Evolutionary conservation across 2,797 vertebrate species (phyloP).

Genomic region (Acrossocheilus wenchowensis): DNA sequence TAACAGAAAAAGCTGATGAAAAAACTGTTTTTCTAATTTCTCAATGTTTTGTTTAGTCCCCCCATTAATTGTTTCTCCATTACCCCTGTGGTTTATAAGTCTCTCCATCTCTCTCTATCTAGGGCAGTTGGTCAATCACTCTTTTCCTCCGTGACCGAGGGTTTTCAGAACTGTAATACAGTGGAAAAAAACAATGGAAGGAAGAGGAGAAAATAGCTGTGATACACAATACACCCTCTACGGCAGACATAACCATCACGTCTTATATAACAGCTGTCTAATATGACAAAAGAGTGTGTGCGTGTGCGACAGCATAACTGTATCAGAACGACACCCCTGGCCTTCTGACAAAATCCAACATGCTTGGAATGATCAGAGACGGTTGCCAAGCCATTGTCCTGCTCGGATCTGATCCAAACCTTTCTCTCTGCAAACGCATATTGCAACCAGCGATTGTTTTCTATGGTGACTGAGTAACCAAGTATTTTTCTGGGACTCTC

Average conservation of each 20-base stretch:
- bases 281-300: constrained; percentile 18
- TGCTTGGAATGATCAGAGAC: constrained; percentile 8
- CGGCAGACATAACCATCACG: not conserved
- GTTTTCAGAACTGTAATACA: not conserved
- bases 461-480: not conserved
- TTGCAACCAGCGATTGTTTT: constrained; percentile 7
- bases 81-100: not conserved
- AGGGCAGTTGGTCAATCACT: constrained; percentile 37
- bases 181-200: constrained; percentile 25
- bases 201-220: constrained; percentile 39
- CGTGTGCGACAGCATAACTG: constrained; percentile 7
- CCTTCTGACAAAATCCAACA: constrained; percentile 22
- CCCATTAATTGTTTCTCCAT: not conserved
- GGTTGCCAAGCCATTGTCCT: constrained; percentile 30
- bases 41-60: not conserved
- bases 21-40: not conserved
- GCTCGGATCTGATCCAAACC: constrained; percentile 21
- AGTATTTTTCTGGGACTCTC: not conserved
- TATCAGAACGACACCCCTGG: not conserved
- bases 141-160: constrained; percentile 37
- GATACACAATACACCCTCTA: constrained; percentile 20
- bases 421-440: not conserved
- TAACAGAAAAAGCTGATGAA: not conserved
- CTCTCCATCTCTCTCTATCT: not conserved
- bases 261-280: constrained; percentile 26